These are phyloP conservation scores for Nerophis ophidion DNA, from an alignment of 2,113 vertebrate genomes.

Conservation along the genomic window DNA sequence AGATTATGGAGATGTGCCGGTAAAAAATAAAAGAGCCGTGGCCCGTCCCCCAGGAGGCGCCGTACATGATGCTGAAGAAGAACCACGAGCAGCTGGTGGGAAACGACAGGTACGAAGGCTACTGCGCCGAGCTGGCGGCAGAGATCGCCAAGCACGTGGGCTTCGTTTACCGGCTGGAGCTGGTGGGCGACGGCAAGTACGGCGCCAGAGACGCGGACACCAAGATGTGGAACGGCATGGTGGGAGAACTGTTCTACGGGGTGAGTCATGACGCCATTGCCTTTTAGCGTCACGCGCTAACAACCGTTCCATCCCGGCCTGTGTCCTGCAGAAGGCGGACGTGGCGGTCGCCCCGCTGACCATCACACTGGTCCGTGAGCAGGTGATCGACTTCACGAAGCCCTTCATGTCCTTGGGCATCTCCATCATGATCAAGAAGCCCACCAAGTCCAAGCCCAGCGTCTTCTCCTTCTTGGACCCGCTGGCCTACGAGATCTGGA, in stretches of 20 bases:
- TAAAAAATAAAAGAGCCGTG: not conserved
- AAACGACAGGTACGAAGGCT: conserved; percentile 90
- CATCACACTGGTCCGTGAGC: conserved; percentile 94
- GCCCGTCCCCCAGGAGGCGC: conserved; percentile 79
- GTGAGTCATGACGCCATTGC: conserved; percentile 67
- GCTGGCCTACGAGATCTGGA: conserved; percentile 99
- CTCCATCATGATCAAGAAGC: conserved; percentile 99
- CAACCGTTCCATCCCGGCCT: not conserved
- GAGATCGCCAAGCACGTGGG: conserved; percentile 96
- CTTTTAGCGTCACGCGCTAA: not conserved
- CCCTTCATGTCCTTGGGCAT: conserved; percentile 98
- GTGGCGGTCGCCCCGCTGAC: conserved; percentile 94
- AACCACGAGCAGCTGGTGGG: conserved; percentile 90
- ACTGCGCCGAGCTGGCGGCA: conserved; percentile 90
- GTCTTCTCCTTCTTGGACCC: conserved; percentile 98
- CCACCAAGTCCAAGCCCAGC: conserved; percentile 94
- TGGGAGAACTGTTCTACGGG: conserved; percentile 94
- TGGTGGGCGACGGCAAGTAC: conserved; percentile 91
- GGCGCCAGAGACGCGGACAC: conserved; percentile 81
- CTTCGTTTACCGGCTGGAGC: conserved; percentile 86
- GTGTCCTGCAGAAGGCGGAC: conserved; percentile 81
- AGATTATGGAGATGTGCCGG: not conserved
- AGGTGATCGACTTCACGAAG: conserved; percentile 99
- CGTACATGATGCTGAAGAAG: conserved; percentile 98
- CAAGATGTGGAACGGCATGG: conserved; percentile 98